Conservation (phyloP, 2,888 invertebrate genomes). For the Sarcophaga rosellei region DNA sequence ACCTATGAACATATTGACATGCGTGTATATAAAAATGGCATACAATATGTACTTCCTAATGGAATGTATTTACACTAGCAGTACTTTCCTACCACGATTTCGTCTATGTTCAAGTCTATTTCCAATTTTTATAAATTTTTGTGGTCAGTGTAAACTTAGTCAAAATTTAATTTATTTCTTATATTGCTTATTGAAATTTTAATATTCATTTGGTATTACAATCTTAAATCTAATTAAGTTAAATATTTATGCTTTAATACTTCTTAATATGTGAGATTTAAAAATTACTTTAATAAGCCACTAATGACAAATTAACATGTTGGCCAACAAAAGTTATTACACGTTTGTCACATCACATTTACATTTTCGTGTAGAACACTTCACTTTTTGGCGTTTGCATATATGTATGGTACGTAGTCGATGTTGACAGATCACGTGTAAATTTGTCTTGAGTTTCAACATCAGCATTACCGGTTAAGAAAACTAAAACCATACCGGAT, state of each 20-base stretch:
- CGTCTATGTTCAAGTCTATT: no score
- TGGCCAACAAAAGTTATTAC: background rate
- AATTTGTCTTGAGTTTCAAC: background rate
- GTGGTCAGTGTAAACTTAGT: background rate
- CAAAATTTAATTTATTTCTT: no score
- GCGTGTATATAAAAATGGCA: slow-evolving; percentile 1
- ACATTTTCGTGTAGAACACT: background rate
- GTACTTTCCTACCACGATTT: background rate
- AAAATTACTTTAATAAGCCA: background rate
- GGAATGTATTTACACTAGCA: background rate
- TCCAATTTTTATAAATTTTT: background rate
- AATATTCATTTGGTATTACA: no score
- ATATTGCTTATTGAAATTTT: no score
- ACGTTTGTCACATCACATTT: background rate
- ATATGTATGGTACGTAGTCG: background rate
- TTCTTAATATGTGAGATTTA: background rate
- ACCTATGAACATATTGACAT: background rate
- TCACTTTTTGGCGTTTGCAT: background rate
- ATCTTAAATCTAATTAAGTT: background rate
- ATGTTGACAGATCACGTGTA: slow-evolving; percentile 24
- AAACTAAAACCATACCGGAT: background rate
- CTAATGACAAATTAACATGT: no score
- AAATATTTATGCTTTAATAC: slow-evolving; percentile 14
- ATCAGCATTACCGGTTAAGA: background rate
- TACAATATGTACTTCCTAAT: slow-evolving; percentile 25